Evolutionary conservation across 2,888 invertebrate genomes (phyloP).

Genomic region (Macrosoma leucophasiata): DNA sequence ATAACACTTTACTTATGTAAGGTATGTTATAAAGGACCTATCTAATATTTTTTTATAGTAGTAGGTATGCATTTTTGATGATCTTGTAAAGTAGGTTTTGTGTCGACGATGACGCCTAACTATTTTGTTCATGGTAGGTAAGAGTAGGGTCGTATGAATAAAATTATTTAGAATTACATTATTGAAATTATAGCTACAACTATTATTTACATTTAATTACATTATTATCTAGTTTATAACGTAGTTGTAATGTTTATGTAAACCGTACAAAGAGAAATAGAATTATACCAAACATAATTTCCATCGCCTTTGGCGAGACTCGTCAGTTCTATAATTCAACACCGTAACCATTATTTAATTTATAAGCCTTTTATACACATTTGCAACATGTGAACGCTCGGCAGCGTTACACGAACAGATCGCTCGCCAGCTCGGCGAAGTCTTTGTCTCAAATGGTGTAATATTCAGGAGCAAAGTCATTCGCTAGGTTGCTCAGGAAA

Average conservation of each 20-base stretch:
- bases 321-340: constrained; percentile 37
- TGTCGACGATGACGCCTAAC: too few relatives aligned
- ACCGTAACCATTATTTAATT: constrained; percentile 34
- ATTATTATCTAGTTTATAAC: constrained; percentile 34
- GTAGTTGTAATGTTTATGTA: constrained; percentile 41
- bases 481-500: constrained; percentile 93
- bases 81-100: too few relatives aligned
- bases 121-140: too few relatives aligned
- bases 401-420: constrained; percentile 65
- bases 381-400: constrained; percentile 20
- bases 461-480: constrained; percentile 95
- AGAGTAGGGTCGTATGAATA: constrained; percentile 40
- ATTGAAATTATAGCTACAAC: constrained; percentile 33
- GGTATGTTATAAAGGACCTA: too few relatives aligned
- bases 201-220: constrained; percentile 64
- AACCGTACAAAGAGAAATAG: constrained; percentile 41
- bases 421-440: constrained; percentile 70
- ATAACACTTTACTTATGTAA: too few relatives aligned
- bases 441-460: constrained; percentile 80
- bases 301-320: constrained; percentile 48
- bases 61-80: too few relatives aligned
- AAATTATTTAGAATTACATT: constrained; percentile 35
- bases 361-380: constrained; percentile 22
- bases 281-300: constrained; percentile 30
- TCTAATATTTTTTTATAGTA: too few relatives aligned